Base-by-base conservation (phyloP, 1,140 invertebrate species). In the Sitodiplosis mosellana region DNA sequence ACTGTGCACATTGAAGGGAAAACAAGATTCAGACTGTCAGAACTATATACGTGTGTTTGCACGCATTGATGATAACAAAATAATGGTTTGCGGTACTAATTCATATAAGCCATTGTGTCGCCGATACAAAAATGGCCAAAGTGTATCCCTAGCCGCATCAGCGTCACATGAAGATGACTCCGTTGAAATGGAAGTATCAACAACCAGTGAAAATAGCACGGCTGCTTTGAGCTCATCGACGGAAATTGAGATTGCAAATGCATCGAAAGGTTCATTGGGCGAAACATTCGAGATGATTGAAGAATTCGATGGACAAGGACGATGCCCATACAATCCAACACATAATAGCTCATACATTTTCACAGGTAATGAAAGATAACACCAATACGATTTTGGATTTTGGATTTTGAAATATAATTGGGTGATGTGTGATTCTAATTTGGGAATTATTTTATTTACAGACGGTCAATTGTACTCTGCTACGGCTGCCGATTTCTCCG, bases 71-170 rank as follows among this genome's bases (percentile, higher is more conserved):
- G 76, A 86, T 50, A 80, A 80, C 10, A 75, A 80, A 50, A 71
- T 92, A 20, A 70, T 92, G 46, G 78, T 96, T 40, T 99, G 94
- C 66, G 94, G 94, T 17, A 98, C 94, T 21, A 94, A 98, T 67
- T 89, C 92, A 6, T 97, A 86, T 69, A 94, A 92, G 60, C 93
- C 93, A 2, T 75, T 80, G 45, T 98, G 93, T 69, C 74, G 91
- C 46, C 73, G 81, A 54, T 91, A 91, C 58, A 58, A 63, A 22
- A 60, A 5, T 17, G 36, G 36, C 4, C 4, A 10, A 5, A 10
- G 27, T 10, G 27, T 3, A 5, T 27, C 27, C 3, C 3, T 27
- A 10, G 10, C 10, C 10, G 5, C 36, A 12, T 6, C 12, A 3
- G 36, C 12, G 14, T 38, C 36, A 38, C 12, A 38, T 38, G 14